Evolutionary conservation across 2,113 vertebrate genomes (phyloP), one percentile per base, ranked within the genome.

Genomic region (Struthidea cinerea): DNA sequence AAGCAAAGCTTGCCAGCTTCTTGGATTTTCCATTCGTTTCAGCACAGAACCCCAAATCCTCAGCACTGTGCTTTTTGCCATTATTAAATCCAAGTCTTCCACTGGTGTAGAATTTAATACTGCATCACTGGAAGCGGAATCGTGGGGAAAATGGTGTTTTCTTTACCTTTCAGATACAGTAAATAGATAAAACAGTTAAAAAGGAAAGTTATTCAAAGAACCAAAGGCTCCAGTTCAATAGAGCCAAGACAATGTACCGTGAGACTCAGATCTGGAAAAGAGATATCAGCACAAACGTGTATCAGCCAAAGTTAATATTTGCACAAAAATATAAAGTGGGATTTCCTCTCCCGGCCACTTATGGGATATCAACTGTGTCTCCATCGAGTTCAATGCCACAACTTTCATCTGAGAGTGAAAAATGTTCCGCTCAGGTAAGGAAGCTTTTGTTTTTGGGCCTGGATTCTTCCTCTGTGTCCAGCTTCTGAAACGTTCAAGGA

Each of bases 291-390:
- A 92, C 84, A 96, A 97, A 94, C 3, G 68, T 84, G 94, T 61
- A 90, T 60, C 96, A 97, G 98, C 98, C 98, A 98, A 98, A 97
- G 97, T 93, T 98, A 99, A 98, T 98, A 98, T 99, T 99, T 98
- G 98, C 94, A 98, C 96, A 98, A 98, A 97, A 98, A 97, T 81
- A 97, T 87, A 96, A 98, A 95, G 94, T 97, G 93, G 93, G 97
- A 97, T 98, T 98, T 97, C 98, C 98, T 98, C 90, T 96, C 75
- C 78, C 69, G 88, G 93, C 94, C 70, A 83, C 95, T 96, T 80
- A 57, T 12, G 65, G 93, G 74, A 42, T 96, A 96, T 97, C 91
- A 75, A 79, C 87, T 59, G 74, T 50, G 50, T 87, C 94, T 98
- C 97, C 89, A 94, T 97, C 50, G 37, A 96, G 97, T 92, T 75